These are phyloP conservation scores for Pipistrellus pipistrellus DNA, from an alignment of 2,797 vertebrate species.

Conservation along the genomic window DNA sequence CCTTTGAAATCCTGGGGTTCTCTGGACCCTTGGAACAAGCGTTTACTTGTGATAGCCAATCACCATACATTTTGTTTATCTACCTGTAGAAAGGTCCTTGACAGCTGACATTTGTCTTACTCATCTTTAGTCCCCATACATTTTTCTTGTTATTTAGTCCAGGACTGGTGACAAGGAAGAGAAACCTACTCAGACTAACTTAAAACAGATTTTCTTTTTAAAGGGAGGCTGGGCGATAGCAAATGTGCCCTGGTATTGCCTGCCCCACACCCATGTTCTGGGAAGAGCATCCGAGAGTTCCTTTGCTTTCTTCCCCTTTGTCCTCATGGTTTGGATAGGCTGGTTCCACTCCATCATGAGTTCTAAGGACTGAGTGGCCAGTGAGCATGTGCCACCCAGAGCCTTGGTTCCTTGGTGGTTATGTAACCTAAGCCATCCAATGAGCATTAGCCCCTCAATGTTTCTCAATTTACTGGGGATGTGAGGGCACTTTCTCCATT, in stretches of 20 bases:
- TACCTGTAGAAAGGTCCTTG: slow-evolving; percentile 39
- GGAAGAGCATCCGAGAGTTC: neutral
- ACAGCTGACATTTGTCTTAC: slow-evolving; percentile 12
- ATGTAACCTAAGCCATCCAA: neutral
- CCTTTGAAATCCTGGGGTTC: neutral
- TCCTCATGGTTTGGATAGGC: neutral
- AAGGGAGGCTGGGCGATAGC: neutral
- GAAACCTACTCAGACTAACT: slow-evolving; percentile 3
- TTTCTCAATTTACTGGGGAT: neutral
- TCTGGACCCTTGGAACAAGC: neutral
- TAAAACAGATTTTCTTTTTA: neutral
- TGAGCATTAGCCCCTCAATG: neutral
- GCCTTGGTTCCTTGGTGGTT: neutral
- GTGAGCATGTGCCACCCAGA: neutral
- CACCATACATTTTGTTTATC: neutral
- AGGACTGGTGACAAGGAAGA: slow-evolving; percentile 8
- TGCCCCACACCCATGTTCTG: neutral
- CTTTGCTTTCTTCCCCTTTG: neutral
- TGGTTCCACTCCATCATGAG: neutral
- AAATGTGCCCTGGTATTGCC: neutral
- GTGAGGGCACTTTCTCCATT: neutral
- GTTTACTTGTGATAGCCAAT: neutral
- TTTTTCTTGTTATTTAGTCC: slow-evolving; percentile 58
- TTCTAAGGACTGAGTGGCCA: neutral
- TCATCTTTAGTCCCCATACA: slow-evolving; percentile 4